Evolutionary conservation across 2,113 vertebrate genomes (phyloP), one percentile per base, ranked within the genome.

Genomic region (Pholis gunnellus): DNA sequence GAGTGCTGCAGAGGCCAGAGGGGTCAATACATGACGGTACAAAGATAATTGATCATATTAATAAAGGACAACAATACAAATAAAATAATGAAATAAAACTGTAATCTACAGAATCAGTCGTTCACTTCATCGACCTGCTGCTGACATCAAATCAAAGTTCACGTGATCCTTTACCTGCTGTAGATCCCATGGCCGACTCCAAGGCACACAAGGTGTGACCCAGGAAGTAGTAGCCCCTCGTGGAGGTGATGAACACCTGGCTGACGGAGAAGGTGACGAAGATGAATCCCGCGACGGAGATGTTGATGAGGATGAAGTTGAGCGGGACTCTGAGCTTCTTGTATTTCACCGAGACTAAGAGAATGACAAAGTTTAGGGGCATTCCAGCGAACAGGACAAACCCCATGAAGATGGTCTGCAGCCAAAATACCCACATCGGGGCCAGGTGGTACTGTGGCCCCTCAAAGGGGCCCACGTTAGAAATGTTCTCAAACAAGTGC

Each of bases 271-370:
- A 95, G 71, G 86, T 10, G 69, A 94, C 95, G 56, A 89, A 94
- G 72, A 97, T 42, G 83, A 97, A 94, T 6, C 96, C 93, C 0
- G 91, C 93, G 4, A 95, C 18, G 34, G 95, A 94, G 67, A 97
- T 92, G 71, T 97, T 97, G 36, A 97, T 95, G 72, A 98, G 65
- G 84, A 97, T 96, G 85, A 96, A 97, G 94, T 97, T 97, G 74
- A 97, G 95, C 0, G 96, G 96, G 48, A 96, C 95, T 31, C 94
- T 57, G 31, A 97, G 83, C 92, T 96, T 96, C 88, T 94, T 97
- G 92, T 97, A 97, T 82, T 94, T 94, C 36, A 95, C 1, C 0
- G 95, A 96, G 54, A 96, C 96, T 0, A 97, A 14, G 13, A 98
- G 90, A 40, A 97, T 94, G 0, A 94, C 15, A n/a, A 92, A 75